Evolutionary conservation across 2,888 invertebrate genomes (phyloP).

Genomic region (Aphrophora alni): DNA sequence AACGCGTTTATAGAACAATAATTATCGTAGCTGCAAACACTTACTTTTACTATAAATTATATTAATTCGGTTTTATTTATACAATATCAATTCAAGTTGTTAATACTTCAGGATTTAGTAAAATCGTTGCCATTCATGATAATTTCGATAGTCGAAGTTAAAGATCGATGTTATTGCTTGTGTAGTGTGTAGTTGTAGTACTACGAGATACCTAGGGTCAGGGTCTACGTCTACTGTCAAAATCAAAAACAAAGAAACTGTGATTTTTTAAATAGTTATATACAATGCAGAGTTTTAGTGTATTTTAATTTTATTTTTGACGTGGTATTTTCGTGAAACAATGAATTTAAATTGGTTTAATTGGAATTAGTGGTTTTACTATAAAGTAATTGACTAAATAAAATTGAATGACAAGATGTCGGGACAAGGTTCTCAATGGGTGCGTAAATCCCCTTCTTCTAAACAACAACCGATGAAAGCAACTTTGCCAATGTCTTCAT

Average conservation of each 20-base stretch:
- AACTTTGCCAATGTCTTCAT: slow-evolving; percentile 76
- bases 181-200: slow-evolving; percentile 34
- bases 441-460: slow-evolving; percentile 68
- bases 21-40: not conserved
- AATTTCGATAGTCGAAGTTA: not conserved
- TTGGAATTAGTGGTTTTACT: not conserved
- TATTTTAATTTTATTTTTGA: not conserved
- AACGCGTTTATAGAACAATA: not conserved
- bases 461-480: slow-evolving; percentile 76
- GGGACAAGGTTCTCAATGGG: slow-evolving; percentile 60
- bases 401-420: slow-evolving; percentile 59
- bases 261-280: not conserved
- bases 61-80: not conserved
- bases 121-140: not conserved
- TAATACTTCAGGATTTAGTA: not conserved
- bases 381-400: not conserved
- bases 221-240: slow-evolving; percentile 28
- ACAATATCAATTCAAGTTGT: not conserved
- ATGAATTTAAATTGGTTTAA: not conserved
- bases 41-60: too few relatives aligned
- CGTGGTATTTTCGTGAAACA: not conserved
- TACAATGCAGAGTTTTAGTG: not conserved
- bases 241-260: slow-evolving; percentile 36
- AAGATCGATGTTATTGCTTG: slow-evolving; percentile 6
- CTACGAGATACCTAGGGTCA: slow-evolving; percentile 36